Evolutionary conservation across 2,888 invertebrate species (phyloP), one percentile per base, ranked within the genome.

Genomic region (Cremastinae sp.): DNA sequence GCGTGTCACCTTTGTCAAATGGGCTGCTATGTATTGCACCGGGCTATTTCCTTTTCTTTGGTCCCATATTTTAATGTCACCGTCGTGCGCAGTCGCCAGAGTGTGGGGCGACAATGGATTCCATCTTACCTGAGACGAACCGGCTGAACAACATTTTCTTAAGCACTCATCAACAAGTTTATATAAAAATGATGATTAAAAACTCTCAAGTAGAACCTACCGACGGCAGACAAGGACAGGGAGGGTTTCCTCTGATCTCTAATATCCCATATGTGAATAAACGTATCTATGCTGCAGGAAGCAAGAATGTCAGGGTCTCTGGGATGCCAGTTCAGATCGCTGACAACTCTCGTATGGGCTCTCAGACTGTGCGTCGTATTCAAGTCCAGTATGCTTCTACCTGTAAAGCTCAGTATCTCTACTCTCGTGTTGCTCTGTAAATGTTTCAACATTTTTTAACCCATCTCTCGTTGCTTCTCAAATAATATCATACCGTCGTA

Each of bases 31-130:
- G 84, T 98, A 98, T 86, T 97, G 96, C 1, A 97, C 93, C 0
- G 98, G 98, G 64, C 95, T 93, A 58, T 94, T 94, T 78, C 95
- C 93, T 91, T 97, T 97, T 78, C 98, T 92, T 81, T 96, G 95
- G 89, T 98, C 98, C 98, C 98, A 98, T 80, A 98, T 94, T 89
- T 98, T 95, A 2, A 98, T 94, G 90, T 98, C 98, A 1, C 97
- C 98, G 87, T 98, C 98, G 89, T 98, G 98, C 2, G 98, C 96
- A 51, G 98, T 98, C 0, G 98, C 98, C 79, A 98, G 91, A 78
- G 96, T 91, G 88, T 97, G 92, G 0, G 94, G 92, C 0, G 95
- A 95, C 59, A 96, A 92, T 84, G 95, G 94, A 88, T 98, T 98
- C 95, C 98, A 98, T 84, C 97, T 94, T 0, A 98, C 97, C 91